Evolutionary conservation across 2,113 vertebrate species (phyloP).

Genomic region (Climacteris rufus): DNA sequence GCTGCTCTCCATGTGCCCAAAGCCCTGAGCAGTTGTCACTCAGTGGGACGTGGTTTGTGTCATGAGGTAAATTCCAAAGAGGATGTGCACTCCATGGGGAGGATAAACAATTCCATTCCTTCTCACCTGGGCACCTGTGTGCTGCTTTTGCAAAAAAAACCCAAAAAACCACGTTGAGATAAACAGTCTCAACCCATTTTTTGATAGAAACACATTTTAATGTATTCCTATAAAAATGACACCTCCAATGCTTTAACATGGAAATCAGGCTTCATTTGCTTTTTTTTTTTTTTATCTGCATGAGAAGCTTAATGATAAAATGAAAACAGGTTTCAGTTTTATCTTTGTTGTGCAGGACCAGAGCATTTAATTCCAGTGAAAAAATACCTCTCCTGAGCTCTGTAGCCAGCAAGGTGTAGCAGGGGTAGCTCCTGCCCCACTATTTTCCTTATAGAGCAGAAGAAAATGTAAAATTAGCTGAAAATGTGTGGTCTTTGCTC

Average conservation of each 20-base stretch:
- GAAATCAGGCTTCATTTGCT: neutral
- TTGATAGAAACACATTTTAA: neutral
- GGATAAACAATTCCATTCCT: neutral
- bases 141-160: neutral
- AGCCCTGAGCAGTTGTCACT: rapidly evolving
- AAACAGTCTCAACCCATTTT: neutral
- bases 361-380: neutral
- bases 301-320: neutral
- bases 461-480: neutral
- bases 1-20: neutral
- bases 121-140: neutral
- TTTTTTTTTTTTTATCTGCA: neutral
- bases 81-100: neutral
- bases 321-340: neutral
- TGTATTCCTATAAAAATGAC: neutral
- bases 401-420: neutral
- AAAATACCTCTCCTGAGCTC: neutral
- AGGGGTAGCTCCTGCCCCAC: neutral
- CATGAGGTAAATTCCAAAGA: neutral
- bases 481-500: neutral
- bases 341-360: neutral
- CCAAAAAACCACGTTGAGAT: neutral
- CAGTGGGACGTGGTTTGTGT: neutral
- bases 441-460: neutral
- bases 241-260: neutral